Evolutionary conservation across 2,797 vertebrate genomes (phyloP), one percentile per base, ranked within the genome.

Genomic region (Poecilia velifera): DNA sequence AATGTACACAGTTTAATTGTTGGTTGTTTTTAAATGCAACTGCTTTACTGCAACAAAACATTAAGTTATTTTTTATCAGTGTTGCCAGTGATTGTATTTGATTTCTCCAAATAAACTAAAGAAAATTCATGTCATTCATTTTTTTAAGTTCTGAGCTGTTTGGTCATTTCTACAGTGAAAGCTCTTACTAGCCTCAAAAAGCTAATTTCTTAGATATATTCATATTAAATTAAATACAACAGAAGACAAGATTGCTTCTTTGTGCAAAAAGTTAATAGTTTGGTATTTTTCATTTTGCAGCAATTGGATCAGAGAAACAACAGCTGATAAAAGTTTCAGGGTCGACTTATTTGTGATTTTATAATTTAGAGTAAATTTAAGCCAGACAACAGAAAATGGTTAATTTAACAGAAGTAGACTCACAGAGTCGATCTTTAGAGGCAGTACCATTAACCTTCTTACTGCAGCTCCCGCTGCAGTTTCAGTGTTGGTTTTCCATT

Each of bases 401-500:
- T 41, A 0, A 64, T 16, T 18, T 41, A 39, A 12, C 31, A 36
- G 7, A 66, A 66, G 18, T 41, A 22, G 64, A 39, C 36, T 41
- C 10, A 22, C 41, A 68, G 34, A 68, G 64, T 39, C 9, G 1
- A 68, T 66, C 36, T 68, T 25, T 41, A 10, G 25, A 25, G 20
- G 36, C 34, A 41, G 64, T 2, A 36, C 4, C 10, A 0, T 22
- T 41, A 41, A 68, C 64, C 36, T 39, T 39, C 13, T 47, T 64
- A 16, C 28, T 57, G 57, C 41, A 5, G 18, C 4, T 77, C n/a
- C 4, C 6, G 31, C 59, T 25, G 70, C 20, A 25, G 22, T 43
- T 62, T 72, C 25, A 28, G 34, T 70, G 36, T 34, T 77, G 53
- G 49, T 31, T 71, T 55, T 77, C 2, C 66, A 71, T 71, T 77